Conservation (phyloP, 2,797 vertebrate genomes). For the Mustela erminea region DNA sequence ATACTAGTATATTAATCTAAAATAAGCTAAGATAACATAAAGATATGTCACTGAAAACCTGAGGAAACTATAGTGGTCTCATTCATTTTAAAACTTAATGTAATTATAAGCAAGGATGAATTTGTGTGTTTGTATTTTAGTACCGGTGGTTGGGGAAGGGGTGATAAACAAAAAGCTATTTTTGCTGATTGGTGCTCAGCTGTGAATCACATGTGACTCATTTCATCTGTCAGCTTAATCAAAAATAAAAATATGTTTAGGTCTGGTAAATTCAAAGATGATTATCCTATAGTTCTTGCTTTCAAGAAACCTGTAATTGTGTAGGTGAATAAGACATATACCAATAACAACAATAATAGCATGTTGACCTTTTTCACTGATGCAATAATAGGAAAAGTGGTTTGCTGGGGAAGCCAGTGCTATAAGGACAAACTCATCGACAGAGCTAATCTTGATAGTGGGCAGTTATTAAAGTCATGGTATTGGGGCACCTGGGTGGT, state of each 20-base stretch:
- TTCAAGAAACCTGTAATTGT: neutral
- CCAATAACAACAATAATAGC: neutral
- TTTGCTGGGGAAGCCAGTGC: neutral
- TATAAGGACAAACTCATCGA: neutral
- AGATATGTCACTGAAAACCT: neutral
- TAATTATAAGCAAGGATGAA: neutral
- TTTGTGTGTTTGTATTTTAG: neutral
- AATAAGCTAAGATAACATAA: neutral
- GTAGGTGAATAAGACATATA: neutral
- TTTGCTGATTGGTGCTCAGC: neutral
- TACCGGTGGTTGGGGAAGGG: neutral
- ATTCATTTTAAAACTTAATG: neutral
- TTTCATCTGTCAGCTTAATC: neutral
- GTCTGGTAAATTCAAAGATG: neutral
- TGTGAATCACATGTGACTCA: neutral
- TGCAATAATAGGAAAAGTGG: neutral
- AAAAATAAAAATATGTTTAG: conserved; percentile 15
- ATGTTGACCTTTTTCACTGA: neutral
- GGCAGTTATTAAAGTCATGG: neutral
- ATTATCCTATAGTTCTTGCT: neutral
- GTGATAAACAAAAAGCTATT: neutral
- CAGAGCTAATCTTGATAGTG: neutral
- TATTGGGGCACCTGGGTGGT: no score
- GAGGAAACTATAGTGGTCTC: neutral
- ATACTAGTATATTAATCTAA: neutral